Evolutionary conservation across 2,888 invertebrate genomes (phyloP), one percentile per base, ranked within the genome.

Genomic region (Drosophila merina): DNA sequence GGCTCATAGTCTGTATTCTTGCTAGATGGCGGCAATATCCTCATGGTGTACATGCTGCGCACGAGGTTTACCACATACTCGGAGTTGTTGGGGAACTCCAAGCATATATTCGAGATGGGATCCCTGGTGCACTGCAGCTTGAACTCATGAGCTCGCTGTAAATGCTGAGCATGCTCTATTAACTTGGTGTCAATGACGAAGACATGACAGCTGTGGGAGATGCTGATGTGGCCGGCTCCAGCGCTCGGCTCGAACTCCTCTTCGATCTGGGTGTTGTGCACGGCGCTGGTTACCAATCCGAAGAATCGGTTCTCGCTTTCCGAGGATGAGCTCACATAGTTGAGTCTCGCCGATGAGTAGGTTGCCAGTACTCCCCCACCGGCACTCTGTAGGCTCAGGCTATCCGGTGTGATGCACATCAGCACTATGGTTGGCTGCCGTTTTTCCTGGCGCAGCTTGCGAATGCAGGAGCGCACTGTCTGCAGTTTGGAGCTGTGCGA

Each of bases 271-370:
- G 89, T 85, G 5, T 93, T 93, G 66, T 93, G 92, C 67, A 95
- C 94, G 0, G 96, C 96, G 86, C 96, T 95, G 0, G 98, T 98
- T 3, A 98, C 96, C 45, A 99, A 93, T 0, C 98, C 98, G 90
- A 99, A 98, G 91, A 97, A 98, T 54, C 97, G 93, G 83, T 97
- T 95, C 88, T 98, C 98, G 78, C 97, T 97, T 81, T 98, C 98
- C 0, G 96, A 96, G 47, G 97, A 96, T 3, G 97, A 96, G 70
- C 97, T 98, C 49, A 97, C 96, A 88, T 96, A 98, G 31, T 96
- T 95, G 12, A 99, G 95, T 64, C 97, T 93, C 63, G 96, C 95
- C 0, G 96, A 95, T 1, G 96, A 96, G 91, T 98, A 98, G 73
- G 96, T 95, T 1, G 98, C 98, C 60, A 98, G 92, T 5, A 96